A percentile compares a stretch with the other conserved stretches of the same genome.
Conservation (phyloP, 2,113 vertebrate genomes). For the Tylochromis polylepis region DNA sequence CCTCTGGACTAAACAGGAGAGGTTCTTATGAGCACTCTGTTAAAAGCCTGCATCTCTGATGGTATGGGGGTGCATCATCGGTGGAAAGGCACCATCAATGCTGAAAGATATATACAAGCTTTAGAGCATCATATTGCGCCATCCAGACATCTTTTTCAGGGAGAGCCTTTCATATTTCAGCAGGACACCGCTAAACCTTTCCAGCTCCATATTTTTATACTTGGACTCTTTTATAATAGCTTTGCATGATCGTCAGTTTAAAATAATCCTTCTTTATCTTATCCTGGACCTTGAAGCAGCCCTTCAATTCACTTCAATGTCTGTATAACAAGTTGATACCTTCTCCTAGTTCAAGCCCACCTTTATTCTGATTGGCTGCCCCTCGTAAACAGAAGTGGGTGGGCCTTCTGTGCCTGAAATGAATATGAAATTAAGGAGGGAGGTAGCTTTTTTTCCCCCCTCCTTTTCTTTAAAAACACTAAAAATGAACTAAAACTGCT, state of each 20-base stretch:
- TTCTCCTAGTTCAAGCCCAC: not conserved
- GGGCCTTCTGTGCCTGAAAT: not conserved
- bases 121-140: not conserved
- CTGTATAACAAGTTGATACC: not conserved
- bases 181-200: not conserved
- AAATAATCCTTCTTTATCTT: not conserved
- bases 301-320: not conserved
- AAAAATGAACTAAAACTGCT: not conserved
- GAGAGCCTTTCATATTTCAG: not conserved
- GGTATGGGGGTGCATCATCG: not conserved
- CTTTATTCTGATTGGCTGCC: not conserved
- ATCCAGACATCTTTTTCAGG: not conserved
- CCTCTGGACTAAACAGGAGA: too few species aligned
- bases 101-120: not conserved
- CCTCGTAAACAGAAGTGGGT: not conserved
- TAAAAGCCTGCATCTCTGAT: not conserved
- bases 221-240: not conserved
- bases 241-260: not conserved
- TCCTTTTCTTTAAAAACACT: not conserved
- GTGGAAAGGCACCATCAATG: not conserved
- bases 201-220: not conserved
- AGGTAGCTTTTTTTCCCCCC: not conserved
- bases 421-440: not conserved
- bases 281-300: not conserved
- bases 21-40: not conserved